Evolutionary conservation across 1,140 invertebrate genomes (phyloP), one percentile per base, ranked within the genome.

Genomic region (Trichogramma pretiosum): DNA sequence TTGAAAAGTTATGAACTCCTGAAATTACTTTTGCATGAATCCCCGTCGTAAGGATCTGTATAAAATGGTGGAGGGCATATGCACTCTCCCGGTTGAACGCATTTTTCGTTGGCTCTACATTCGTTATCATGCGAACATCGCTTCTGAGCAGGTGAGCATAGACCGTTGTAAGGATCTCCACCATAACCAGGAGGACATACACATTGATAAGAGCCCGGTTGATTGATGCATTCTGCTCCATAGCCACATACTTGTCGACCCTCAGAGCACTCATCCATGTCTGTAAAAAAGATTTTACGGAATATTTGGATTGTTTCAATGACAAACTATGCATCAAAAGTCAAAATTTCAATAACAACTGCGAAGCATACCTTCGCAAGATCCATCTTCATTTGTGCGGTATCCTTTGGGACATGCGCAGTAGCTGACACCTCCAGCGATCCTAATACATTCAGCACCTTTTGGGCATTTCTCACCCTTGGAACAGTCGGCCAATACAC

Each of bases 41-140:
- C 86, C 30, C 81, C 81, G 62, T 90, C 84, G 21, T 77, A 68
- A 13, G 80, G 76, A 64, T 92, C 88, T 17, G 84, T 79, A 63
- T 87, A 92, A 66, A 84, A 93, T 1, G 89, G 90, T 16, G 88
- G 87, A 19, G 85, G 87, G 64, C 89, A 93, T 3, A 91, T 77
- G 61, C 89, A 93, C 70, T 89, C 83, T 1, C 88, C 90, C 1
- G 89, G 88, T 62, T 92, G 85, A 10, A 91, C 81, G 64, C 91
- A 95, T 68, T 89, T 86, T 67, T 93, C 88, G 63, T 93, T 93
- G 0, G 80, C 62, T 36, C 79, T 79, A 61, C 91, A 95, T 58
- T 93, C 88, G 39, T 77, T 79, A 59, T 92, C 86, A 47, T 77
- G 81, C 1, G 83, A 77, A 59, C 90, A 94, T 48, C 82, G 75